Percentiles rank a stretch among this genome's conserved stretches.
Evolutionary conservation across 2,888 invertebrate genomes (phyloP).

Genomic region (Caradrina clavipalpis): DNA sequence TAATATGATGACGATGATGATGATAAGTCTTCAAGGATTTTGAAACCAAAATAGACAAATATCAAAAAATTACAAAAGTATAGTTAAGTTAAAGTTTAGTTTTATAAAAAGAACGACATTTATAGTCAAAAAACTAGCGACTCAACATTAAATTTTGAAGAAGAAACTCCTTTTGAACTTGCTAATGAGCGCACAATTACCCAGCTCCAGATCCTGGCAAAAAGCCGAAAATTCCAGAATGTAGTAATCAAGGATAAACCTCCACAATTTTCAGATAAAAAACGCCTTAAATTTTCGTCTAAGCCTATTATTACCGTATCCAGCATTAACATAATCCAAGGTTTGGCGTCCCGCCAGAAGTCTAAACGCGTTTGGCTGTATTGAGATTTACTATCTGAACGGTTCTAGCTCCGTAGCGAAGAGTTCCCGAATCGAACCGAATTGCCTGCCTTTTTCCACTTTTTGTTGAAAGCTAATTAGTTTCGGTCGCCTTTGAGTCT

Average conservation of each 20-base stretch:
- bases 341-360: slow-evolving; percentile 74
- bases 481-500: slow-evolving; percentile 49
- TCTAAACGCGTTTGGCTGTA: slow-evolving; percentile 76
- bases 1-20: too few relatives aligned
- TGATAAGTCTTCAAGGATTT: background rate
- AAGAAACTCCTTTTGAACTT: slow-evolving; percentile 20
- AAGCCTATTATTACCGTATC: slow-evolving; percentile 63
- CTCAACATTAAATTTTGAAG: slow-evolving; percentile 13
- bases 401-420: slow-evolving; percentile 62
- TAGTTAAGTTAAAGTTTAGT: background rate
- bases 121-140: background rate
- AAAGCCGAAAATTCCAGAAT: slow-evolving; percentile 32
- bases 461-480: slow-evolving; percentile 58
- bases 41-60: background rate
- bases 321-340: slow-evolving; percentile 51
- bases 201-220: slow-evolving; percentile 25
- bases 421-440: slow-evolving; percentile 59
- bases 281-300: slow-evolving; percentile 43
- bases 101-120: background rate
- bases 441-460: slow-evolving; percentile 46
- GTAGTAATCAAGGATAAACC: slow-evolving; percentile 59
- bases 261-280: slow-evolving; percentile 39
- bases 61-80: background rate
- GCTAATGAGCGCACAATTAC: slow-evolving; percentile 39
- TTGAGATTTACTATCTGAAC: slow-evolving; percentile 81